A percentile compares a stretch with the other conserved stretches of the same genome.
phyloP scores from a whole-genome alignment of 2,113 vertebrate genomes.

The Oncorhynchus kisutch region DNA sequence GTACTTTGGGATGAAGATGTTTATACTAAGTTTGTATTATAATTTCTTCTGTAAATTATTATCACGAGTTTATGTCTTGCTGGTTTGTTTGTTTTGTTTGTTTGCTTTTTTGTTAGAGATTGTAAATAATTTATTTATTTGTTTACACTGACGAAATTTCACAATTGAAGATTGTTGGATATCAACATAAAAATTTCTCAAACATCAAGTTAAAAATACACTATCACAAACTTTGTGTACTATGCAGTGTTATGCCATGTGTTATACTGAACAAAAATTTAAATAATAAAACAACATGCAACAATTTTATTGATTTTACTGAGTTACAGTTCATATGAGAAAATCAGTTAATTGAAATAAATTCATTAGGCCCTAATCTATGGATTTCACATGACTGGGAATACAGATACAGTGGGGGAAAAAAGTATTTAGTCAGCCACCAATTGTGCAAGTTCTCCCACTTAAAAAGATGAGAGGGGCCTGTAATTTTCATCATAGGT shows the following conservation, averaged over 20 bases:
- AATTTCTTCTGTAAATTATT: conserved; percentile 96
- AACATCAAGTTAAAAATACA: conserved; percentile 77
- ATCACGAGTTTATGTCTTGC: conserved; percentile 57
- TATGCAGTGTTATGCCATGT: conserved; percentile 30
- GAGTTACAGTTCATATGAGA: too few relatives aligned
- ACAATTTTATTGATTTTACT: too few relatives aligned
- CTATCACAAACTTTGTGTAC: conserved; percentile 53
- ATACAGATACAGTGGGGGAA: too few relatives aligned
- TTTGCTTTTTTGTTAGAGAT: conserved; percentile 70
- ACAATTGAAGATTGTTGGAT: conserved; percentile 69
- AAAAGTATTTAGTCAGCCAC: too few relatives aligned
- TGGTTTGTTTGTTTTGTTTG: conserved; percentile 29
- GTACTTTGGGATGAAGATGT: conserved; percentile 71
- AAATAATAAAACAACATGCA: too few relatives aligned
- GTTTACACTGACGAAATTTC: conserved; percentile 82
- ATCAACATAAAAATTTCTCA: conserved; percentile 69
- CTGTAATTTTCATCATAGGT: too few relatives aligned
- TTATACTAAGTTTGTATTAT: conserved; percentile 94
- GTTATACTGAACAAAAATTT: not conserved
- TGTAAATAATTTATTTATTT: conserved; percentile 99
- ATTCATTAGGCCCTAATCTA: too few relatives aligned
- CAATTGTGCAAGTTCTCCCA: too few relatives aligned
- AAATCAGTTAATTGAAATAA: too few relatives aligned
- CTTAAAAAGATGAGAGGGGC: too few relatives aligned
- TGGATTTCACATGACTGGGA: too few relatives aligned